Conservation (phyloP, 2,888 invertebrate species). For the Colostygia pectinataria region DNA sequence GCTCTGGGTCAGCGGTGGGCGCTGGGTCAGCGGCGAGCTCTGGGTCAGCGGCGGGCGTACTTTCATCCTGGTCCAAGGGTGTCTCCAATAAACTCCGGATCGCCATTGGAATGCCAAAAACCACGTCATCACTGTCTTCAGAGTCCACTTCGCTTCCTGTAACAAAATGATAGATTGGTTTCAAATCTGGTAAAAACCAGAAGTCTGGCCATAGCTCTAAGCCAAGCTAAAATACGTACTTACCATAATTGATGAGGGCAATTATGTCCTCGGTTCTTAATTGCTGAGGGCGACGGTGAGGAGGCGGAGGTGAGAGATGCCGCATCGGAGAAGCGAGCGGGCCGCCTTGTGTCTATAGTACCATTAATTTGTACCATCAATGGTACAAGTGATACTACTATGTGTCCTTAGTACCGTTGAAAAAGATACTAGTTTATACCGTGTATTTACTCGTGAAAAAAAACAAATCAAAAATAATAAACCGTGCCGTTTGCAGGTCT, state of each 20-base stretch:
- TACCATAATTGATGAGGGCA: constrained; percentile 12
- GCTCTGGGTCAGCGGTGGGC: background rate
- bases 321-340: constrained; percentile 4
- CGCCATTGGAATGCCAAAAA: constrained; percentile 7
- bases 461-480: no score
- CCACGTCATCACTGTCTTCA: constrained; percentile 6
- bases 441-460: no score
- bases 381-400: no score
- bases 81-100: constrained; percentile 3
- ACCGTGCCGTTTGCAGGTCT: no score
- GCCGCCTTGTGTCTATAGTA: no score
- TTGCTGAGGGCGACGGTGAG: constrained; percentile 1
- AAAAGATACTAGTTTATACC: no score
- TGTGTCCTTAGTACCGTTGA: no score
- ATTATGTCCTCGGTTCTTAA: constrained; percentile 1
- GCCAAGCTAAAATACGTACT: background rate
- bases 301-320: background rate
- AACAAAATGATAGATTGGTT: constrained; percentile 11
- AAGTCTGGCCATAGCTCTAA: constrained; percentile 10
- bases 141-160: constrained; percentile 16
- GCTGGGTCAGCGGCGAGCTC: constrained; percentile 4
- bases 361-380: no score
- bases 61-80: constrained; percentile 6
- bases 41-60: background rate
- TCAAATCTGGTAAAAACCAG: constrained; percentile 11